Percentiles rank a stretch among this genome's conserved stretches.
phyloP scores from a whole-genome alignment of 2,113 vertebrate species.

The Chloebia gouldiae region DNA sequence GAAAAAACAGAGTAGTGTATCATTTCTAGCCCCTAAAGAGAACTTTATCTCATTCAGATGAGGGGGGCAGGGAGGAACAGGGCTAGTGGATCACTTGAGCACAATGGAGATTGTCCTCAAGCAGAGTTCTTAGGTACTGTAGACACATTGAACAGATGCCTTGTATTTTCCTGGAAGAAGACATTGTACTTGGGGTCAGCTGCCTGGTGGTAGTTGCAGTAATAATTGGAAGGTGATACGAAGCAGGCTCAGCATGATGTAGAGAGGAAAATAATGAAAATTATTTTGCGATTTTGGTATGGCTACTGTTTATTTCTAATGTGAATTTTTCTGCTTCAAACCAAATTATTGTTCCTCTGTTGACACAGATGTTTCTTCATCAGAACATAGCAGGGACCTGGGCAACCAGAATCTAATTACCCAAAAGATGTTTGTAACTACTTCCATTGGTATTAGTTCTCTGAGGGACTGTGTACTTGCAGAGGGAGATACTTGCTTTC shows the following conservation, averaged over 20 bases:
- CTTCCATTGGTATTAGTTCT: neutral
- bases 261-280: neutral
- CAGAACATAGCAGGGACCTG: neutral
- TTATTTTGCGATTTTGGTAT: neutral
- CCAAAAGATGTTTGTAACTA: neutral
- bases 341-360: neutral
- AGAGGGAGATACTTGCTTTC: neutral
- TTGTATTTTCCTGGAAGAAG: neutral
- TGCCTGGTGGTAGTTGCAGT: neutral
- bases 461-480: neutral
- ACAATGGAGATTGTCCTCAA: neutral
- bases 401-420: neutral
- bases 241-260: neutral
- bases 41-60: neutral
- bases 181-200: neutral
- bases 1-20: neutral
- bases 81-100: neutral
- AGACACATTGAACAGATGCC: neutral
- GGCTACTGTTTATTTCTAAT: neutral
- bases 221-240: neutral
- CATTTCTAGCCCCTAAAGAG: neutral
- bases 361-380: neutral
- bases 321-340: neutral
- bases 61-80: accelerated
- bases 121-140: neutral